Conservation (phyloP, 2,113 vertebrate genomes). For the Columbina picui region DNA sequence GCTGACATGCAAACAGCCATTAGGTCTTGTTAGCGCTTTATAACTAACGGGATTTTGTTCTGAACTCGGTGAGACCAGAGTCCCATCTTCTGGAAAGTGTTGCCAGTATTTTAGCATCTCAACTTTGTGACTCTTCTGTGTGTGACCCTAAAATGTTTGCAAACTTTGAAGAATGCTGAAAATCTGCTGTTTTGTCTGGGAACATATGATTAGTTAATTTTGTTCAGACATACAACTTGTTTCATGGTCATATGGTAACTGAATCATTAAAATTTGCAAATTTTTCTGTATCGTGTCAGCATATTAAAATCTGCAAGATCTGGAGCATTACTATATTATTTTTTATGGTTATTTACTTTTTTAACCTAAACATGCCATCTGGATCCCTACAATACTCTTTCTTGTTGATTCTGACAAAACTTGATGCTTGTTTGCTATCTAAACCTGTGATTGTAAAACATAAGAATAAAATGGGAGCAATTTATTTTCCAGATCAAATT, state of each 20-base stretch:
- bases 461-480: slow-evolving; percentile 66
- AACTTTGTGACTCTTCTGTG: not conserved
- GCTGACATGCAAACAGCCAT: not conserved
- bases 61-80: not conserved
- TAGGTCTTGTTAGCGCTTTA: not conserved
- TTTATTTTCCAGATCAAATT: slow-evolving; percentile 70
- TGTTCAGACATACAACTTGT: not conserved
- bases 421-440: slow-evolving; percentile 58
- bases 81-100: not conserved
- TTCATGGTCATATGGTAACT: not conserved
- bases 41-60: not conserved
- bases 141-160: not conserved
- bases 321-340: not conserved
- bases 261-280: not conserved
- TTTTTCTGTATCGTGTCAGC: not conserved
- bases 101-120: not conserved
- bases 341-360: slow-evolving; percentile 4
- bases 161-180: not conserved
- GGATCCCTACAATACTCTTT: slow-evolving; percentile 14
- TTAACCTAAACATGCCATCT: slow-evolving; percentile 28
- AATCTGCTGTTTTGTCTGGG: not conserved
- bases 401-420: slow-evolving; percentile 30
- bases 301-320: not conserved
- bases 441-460: slow-evolving; percentile 63
- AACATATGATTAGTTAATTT: not conserved